Evolutionary conservation across 2,797 vertebrate genomes (phyloP).

Genomic region (Sebastes umbrosus): DNA sequence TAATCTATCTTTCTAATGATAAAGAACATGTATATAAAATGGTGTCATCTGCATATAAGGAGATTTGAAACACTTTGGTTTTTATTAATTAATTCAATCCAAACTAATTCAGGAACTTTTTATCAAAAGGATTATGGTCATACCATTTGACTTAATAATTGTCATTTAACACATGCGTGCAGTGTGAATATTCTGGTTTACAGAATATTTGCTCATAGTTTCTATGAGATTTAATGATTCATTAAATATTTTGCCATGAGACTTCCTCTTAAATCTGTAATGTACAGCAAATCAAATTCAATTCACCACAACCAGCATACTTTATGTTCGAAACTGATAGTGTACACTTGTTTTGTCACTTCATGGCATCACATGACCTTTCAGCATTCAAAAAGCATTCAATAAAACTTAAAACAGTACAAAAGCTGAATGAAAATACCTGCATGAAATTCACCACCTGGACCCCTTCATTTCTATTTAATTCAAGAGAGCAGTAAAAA

Average conservation of each 20-base stretch:
- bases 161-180: neutral
- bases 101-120: neutral
- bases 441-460: conserved; percentile 50
- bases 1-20: neutral
- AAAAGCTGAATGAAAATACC: conserved; percentile 23
- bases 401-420: conserved; percentile 11
- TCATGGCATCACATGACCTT: neutral
- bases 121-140: neutral
- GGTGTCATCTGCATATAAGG: neutral
- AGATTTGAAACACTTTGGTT: neutral
- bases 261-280: neutral
- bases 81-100: neutral
- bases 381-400: neutral
- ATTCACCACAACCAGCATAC: neutral
- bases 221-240: neutral
- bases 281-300: neutral
- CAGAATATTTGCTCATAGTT: neutral
- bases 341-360: neutral
- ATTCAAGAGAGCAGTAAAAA: conserved; percentile 57
- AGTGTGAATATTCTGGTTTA: neutral
- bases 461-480: conserved; percentile 39
- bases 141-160: neutral
- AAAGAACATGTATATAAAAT: neutral
- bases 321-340: neutral
- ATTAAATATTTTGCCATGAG: neutral